A percentile compares a stretch with the other conserved stretches of the same genome.
phyloP scores from a whole-genome alignment of 2,797 vertebrate genomes.

The Arrhamphus sclerolepis region DNA sequence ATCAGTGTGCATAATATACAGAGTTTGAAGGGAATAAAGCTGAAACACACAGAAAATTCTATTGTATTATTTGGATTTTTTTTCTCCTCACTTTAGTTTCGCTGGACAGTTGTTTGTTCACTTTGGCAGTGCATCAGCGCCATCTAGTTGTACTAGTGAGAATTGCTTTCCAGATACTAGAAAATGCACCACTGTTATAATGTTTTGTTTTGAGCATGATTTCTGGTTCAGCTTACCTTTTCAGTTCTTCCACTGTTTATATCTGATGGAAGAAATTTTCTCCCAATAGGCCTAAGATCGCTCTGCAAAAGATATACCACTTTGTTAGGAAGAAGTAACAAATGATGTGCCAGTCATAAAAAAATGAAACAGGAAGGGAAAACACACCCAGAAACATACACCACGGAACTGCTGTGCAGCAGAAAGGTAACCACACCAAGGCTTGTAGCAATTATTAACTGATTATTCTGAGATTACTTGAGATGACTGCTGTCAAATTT shows the following conservation, averaged over 20 bases:
- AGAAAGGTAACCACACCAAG: no score
- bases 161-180: constrained; percentile 34
- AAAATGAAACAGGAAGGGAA: not conserved
- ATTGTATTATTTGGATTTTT: constrained; percentile 32
- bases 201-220: not conserved
- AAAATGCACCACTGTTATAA: not conserved
- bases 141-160: constrained; percentile 69
- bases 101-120: not conserved
- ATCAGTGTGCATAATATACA: constrained; percentile 15
- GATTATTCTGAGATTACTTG: no score
- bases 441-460: no score
- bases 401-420: no score
- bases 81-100: constrained; percentile 13
- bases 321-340: constrained; percentile 13
- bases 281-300: constrained; percentile 94
- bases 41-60: constrained; percentile 26
- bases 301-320: constrained; percentile 81
- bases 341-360: not conserved
- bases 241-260: constrained; percentile 95
- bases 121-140: constrained; percentile 53
- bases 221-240: constrained; percentile 82
- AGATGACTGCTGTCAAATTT: no score
- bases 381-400: not conserved
- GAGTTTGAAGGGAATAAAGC: not conserved
- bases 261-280: constrained; percentile 89